Evolutionary conservation across 2,888 invertebrate genomes (phyloP).

Genomic region (Hypolimnas misippus): DNA sequence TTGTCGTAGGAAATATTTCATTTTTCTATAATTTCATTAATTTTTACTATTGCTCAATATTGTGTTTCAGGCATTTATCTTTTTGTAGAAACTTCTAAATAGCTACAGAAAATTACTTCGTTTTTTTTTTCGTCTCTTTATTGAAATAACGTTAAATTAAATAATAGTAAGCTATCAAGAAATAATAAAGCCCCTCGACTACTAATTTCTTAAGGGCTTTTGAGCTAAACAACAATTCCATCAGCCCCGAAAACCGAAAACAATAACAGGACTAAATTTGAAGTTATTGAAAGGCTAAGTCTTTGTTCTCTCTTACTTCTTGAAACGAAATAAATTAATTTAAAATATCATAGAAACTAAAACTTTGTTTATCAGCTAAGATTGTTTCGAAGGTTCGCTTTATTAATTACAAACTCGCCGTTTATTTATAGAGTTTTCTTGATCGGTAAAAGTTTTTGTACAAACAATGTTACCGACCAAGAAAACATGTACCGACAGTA

Average conservation of each 20-base stretch:
- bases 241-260: conserved; percentile 2
- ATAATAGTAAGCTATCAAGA: background rate
- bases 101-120: background rate
- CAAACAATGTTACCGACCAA: too few species aligned
- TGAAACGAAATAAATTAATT: background rate
- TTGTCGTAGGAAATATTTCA: too few species aligned
- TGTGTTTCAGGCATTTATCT: too few species aligned
- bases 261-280: conserved; percentile 3
- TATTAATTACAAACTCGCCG: background rate
- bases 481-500: too few species aligned
- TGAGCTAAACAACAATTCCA: conserved; percentile 7
- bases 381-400: background rate
- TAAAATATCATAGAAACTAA: background rate
- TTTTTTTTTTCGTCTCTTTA: background rate
- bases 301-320: background rate
- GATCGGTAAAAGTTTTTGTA: too few species aligned
- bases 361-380: background rate
- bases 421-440: too few species aligned
- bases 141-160: conserved; percentile 2
- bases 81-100: background rate
- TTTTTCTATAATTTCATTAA: too few species aligned
- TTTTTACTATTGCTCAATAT: too few species aligned
- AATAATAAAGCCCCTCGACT: background rate
- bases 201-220: conserved; percentile 6
- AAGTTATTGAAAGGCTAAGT: background rate